Evolutionary conservation across 2,888 invertebrate genomes (phyloP), one percentile per base, ranked within the genome.

Genomic region (Parnassius orleans): DNA sequence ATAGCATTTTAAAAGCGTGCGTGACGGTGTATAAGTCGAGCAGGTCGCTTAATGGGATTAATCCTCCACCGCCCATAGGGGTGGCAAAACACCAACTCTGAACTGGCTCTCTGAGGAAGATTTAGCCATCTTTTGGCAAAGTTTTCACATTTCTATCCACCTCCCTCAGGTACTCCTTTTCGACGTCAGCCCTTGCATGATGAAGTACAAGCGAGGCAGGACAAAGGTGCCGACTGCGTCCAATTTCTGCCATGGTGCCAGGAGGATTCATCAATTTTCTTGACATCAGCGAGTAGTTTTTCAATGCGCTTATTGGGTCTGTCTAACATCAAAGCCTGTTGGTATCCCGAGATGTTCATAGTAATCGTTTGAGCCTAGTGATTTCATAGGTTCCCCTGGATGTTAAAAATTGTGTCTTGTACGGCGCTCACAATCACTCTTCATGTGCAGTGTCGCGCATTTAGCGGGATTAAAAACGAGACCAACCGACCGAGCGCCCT

Each of bases 301-400:
- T 10, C 19, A 54, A n/a, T 10, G 54, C n/a, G 47, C 11, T 19
- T 3, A 33, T 15, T 12, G n/a, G 46, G 46, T 33, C 24, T 33
- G 44, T 11, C 12, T 46, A 9, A 62, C 10, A 24, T 54, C 43
- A 41, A 43, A 54, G 54, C 54, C 43, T 2, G 54, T 54, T 11
- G 43, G 43, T 2, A 54, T 54, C 1, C 43, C 19, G 3, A 41
- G 10, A 42, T 83, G 86, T 14, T 53, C 14, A 43, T 43, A 43
- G 43, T 10, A 43, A 2, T 43, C 43, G 43, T 11, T 10, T 7
- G 43, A 14, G n/a, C 53, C 19, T 10, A 42, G n/a, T 11, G 53
- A 7, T 41, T 42, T 53, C 14, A 53, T 14, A 42, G 41, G 42
- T 10, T 41, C 41, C 1, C 14, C 42, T 12, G 42, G 24, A 2